Evolutionary conservation across 2,888 invertebrate genomes (phyloP).

Genomic region (Crocallis elinguaria): DNA sequence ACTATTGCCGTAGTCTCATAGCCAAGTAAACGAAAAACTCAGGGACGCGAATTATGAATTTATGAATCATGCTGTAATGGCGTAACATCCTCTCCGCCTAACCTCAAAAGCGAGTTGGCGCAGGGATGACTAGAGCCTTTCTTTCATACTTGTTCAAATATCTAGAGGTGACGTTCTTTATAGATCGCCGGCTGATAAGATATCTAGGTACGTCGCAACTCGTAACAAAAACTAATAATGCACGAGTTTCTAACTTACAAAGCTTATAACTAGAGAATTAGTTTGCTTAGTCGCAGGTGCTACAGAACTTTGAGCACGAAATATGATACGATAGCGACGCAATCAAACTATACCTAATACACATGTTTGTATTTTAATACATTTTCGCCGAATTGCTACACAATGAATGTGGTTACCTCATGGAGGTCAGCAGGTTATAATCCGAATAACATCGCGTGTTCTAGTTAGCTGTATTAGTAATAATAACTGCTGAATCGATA

Average conservation of each 20-base stretch:
- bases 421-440: conserved; percentile 36
- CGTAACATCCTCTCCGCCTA: conserved; percentile 9
- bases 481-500: too few species aligned
- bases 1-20: neutral
- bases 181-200: conserved; percentile 3
- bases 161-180: neutral
- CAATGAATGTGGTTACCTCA: conserved; percentile 29
- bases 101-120: conserved; percentile 4
- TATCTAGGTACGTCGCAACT: conserved; percentile 17
- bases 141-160: neutral
- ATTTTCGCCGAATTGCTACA: conserved; percentile 20
- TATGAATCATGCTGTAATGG: conserved; percentile 2
- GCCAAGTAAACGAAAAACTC: neutral
- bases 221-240: conserved; percentile 31
- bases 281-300: conserved; percentile 27
- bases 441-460: conserved; percentile 3
- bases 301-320: conserved; percentile 18
- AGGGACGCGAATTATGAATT: neutral
- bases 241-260: conserved; percentile 18
- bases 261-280: conserved; percentile 18
- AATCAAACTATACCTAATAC: too few species aligned
- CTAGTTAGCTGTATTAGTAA: too few species aligned
- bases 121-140: neutral
- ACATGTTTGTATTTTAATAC: conserved; percentile 13
- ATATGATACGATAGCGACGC: conserved; percentile 8